Base-by-base conservation (phyloP, 1,140 invertebrate genomes). In the Limonius californicus region DNA sequence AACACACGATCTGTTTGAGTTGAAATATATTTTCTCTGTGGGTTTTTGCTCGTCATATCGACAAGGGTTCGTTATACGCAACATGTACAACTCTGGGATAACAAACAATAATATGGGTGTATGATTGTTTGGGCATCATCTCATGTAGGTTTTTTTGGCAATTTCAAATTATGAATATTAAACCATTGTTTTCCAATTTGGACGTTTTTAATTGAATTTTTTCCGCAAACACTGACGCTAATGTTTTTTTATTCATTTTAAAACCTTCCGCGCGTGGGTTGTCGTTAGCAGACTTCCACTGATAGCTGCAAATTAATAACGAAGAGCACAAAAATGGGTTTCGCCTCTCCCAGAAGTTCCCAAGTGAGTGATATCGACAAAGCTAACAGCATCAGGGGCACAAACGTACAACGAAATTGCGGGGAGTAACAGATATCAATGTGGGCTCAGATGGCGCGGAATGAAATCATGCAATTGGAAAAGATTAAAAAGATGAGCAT, bases 381-480 rank as follows among this genome's bases (percentile, higher is more conserved):
- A 39, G 27, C 27, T 32, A 50, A 16, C 15, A 21, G 9, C 20
- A 18, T 50, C 45, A 8, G 15, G 42, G 14, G 16, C 42, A 45
- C 11, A 6, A 2, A 12, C 8, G 35, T 12, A 39, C n/a, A 50
- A 50, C 45, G 45, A 50, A 50, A 50, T 50, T 50, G 45, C 45
- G 20, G 45, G n/a, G 20, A 50, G n/a, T 39, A 39, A 39, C 35
- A 39, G 35, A 39, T 39, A 39, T 39, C 35, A 39, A 39, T 39
- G 35, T 14, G 35, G 45, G 45, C 45, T 50, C 45, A 50, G 45
- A 50, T 50, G 45, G 45, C n/a, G 45, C 16, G 45, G 45, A 50
- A 50, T 50, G 45, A 50, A 50, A 50, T 50, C 45, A 50, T 50
- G 45, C 45, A 50, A 50, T 50, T 50, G 45, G 45, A 50, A 50